Base-by-base conservation (phyloP, 2,888 invertebrate genomes). In the Portevinia maculata region DNA sequence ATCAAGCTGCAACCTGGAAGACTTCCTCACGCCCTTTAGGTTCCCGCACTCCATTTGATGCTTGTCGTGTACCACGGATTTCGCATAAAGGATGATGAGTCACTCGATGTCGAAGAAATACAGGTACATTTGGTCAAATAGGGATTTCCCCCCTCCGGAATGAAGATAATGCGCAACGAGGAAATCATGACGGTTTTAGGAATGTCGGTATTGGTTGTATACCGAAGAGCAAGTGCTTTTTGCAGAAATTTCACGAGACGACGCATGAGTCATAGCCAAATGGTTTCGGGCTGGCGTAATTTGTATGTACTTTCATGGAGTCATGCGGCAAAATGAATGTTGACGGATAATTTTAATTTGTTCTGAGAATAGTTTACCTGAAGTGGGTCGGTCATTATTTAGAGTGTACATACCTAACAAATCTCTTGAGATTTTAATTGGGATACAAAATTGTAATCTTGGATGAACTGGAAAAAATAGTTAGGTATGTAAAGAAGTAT, bases 191-290 rank as follows among this genome's bases (percentile, higher is more conserved):
- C 5, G 19, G 9, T 32, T 39, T n/a, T 28, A 32, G 4, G 30
- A 37, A 32, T 39, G 59, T 39, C 50, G 57, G 70, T 15, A 50
- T 60, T 60, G 34, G n/a, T 64, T 37, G 28, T n/a, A n/a, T 62
- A 32, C 62, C 71, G 48, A n/a, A 53, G 73, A 64, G 73, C 73
- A 74, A 64, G 55, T 74, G 46, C 37, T 44, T 55, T 48, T 65
- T 46, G 9, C 9, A 30, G 28, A 19, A 37, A 55, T 64, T 74
- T 74, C 64, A 24, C 17, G 2, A 21, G 57, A 57, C 55, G 37
- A 15, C 24, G 13, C 19, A 13, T 74, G 73, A 57, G 37, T 74
- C 73, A 74, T 24, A 11, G n/a, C 3, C 44, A 19, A 17, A 17
- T 6, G 17, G 17, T 44, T 19, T 11, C 44, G 9, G 19, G 11